These are phyloP conservation scores for Ciconia nigra DNA, from an alignment of 2,797 vertebrate species.

Conservation along the genomic window DNA sequence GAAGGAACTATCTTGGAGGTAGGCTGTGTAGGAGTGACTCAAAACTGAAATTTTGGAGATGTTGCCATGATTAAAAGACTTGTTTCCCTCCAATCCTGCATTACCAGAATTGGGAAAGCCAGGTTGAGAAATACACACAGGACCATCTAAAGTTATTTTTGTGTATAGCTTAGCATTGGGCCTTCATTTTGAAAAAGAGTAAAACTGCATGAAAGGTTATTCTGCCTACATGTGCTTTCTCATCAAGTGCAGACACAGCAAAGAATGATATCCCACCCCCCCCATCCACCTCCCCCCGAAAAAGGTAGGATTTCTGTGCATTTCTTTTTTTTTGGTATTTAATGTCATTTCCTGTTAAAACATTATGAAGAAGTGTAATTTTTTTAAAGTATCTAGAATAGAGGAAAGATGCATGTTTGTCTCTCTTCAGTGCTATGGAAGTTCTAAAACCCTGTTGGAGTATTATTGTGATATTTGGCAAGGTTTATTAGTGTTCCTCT, in stretches of 20 bases:
- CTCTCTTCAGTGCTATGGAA: background rate
- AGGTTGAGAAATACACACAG: background rate
- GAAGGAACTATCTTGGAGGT: background rate
- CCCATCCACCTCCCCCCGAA: too few species aligned
- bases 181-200: background rate
- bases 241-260: background rate
- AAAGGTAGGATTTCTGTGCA: background rate
- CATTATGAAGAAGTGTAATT: background rate
- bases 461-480: background rate
- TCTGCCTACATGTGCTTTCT: background rate
- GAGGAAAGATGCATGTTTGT: background rate
- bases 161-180: background rate
- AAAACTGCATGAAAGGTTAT: background rate
- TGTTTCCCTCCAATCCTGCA: background rate
- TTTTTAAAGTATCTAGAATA: background rate
- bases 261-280: background rate
- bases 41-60: background rate
- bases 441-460: background rate
- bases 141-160: background rate
- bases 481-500: background rate
- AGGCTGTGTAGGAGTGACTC: background rate
- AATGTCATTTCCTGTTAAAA: background rate
- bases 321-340: background rate
- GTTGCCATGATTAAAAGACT: background rate
- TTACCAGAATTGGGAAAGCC: background rate